A percentile compares a stretch with the other conserved stretches of the same genome.
Evolutionary conservation across 2,797 vertebrate genomes (phyloP).

Genomic region (Sphaeramia orbicularis): DNA sequence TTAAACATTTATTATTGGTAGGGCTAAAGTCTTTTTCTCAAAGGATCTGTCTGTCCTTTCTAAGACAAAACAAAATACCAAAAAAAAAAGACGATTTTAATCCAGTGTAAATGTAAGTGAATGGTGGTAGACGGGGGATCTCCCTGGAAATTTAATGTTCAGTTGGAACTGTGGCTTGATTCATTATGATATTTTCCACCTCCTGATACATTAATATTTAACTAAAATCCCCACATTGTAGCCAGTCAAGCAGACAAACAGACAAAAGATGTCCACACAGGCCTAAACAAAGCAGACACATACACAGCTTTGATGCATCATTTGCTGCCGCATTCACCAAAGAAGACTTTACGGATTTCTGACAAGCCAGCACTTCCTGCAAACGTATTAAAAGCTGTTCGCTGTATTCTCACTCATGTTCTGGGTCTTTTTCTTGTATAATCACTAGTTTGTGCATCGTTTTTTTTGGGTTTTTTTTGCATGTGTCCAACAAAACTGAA

Average conservation of each 20-base stretch:
- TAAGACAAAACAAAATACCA: background rate
- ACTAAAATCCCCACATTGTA: slow-evolving; percentile 17
- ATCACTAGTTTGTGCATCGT: slow-evolving; percentile 31
- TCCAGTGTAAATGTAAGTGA: background rate
- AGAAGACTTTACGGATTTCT: slow-evolving; percentile 2
- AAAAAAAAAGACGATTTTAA: background rate
- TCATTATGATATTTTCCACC: slow-evolving; percentile 31
- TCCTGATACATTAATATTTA: slow-evolving; percentile 37
- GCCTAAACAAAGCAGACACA: slow-evolving; percentile 41
- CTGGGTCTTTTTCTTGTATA: slow-evolving; percentile 10
- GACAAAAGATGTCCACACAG: slow-evolving; percentile 21
- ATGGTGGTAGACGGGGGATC: background rate
- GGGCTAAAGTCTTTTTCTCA: no score
- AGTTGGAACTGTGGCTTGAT: background rate
- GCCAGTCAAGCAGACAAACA: slow-evolving; percentile 21
- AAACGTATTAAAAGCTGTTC: background rate
- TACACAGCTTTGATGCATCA: background rate
- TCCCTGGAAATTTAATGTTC: background rate
- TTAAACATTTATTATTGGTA: slow-evolving; percentile 3
- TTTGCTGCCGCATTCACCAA: slow-evolving; percentile 14
- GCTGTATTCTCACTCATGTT: background rate
- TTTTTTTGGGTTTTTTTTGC: slow-evolving; percentile 12
- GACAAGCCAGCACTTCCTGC: background rate
- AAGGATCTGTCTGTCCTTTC: background rate
- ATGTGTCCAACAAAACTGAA: slow-evolving; percentile 12